Evolutionary conservation across 2,797 vertebrate species (phyloP).

Genomic region (Chromobotia macracanthus): DNA sequence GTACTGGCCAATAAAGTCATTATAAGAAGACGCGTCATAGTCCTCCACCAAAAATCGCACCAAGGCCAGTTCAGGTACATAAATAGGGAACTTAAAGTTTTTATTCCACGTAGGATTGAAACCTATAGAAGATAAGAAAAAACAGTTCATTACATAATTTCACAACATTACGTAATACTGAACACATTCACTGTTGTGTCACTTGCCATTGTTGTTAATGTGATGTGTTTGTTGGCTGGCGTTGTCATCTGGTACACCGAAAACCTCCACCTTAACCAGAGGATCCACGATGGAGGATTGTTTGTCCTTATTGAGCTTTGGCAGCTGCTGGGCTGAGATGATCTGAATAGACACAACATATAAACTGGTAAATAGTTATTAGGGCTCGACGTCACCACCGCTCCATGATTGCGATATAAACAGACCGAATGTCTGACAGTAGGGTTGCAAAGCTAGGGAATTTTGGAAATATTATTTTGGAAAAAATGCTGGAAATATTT

Average conservation of each 20-base stretch:
- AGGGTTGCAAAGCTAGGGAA: too few relatives aligned
- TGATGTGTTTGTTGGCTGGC: conserved; percentile 80
- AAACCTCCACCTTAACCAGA: conserved; percentile 86
- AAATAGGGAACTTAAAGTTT: conserved; percentile 81
- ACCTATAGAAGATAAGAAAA: conserved; percentile 68
- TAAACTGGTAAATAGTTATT: background rate
- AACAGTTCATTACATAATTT: background rate
- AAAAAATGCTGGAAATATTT: too few relatives aligned
- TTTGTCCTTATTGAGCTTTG: conserved; percentile 90
- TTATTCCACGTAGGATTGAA: conserved; percentile 92
- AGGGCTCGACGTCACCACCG: background rate
- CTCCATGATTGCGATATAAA: too few relatives aligned
- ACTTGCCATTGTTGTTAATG: conserved; percentile 88
- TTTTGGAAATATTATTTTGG: too few relatives aligned
- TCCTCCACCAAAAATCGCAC: conserved; percentile 91
- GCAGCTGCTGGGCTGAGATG: conserved; percentile 94
- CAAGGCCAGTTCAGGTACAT: conserved; percentile 84
- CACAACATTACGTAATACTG: too few relatives aligned
- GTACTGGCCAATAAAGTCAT: conserved; percentile 90
- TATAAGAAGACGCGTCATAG: conserved; percentile 83
- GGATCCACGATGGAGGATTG: conserved; percentile 91
- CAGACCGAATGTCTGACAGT: too few relatives aligned
- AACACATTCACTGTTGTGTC: conserved; percentile 36
- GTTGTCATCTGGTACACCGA: conserved; percentile 79
- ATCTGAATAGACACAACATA: conserved; percentile 72